These are phyloP conservation scores for Oncorhynchus nerka DNA, from an alignment of 2,113 vertebrate genomes.

Conservation along the genomic window DNA sequence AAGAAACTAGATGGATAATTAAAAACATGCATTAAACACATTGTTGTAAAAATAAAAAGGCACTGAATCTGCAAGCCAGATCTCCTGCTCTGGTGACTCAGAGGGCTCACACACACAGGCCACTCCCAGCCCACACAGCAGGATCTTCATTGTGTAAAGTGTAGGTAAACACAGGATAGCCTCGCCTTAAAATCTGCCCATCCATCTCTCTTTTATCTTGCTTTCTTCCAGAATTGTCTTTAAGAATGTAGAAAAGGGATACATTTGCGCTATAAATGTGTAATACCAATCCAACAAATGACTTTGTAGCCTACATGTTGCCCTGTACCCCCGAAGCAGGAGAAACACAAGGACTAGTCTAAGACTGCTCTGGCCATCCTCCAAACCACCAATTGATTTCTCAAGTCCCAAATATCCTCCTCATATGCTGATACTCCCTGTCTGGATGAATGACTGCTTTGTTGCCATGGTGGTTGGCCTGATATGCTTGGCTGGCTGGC, in stretches of 20 bases:
- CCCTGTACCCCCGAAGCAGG: not conserved
- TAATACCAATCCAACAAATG: too few relatives aligned
- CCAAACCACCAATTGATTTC: slow-evolving; percentile 62
- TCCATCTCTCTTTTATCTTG: not conserved
- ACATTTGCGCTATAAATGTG: not conserved
- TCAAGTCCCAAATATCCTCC: too few relatives aligned
- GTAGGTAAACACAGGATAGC: not conserved
- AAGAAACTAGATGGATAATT: too few relatives aligned
- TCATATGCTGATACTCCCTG: too few relatives aligned
- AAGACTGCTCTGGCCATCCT: slow-evolving; percentile 52
- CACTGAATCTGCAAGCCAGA: too few relatives aligned
- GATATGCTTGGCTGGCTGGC: too few relatives aligned
- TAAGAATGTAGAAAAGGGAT: not conserved
- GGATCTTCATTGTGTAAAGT: not conserved
- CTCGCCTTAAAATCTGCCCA: not conserved
- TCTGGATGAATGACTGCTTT: too few relatives aligned
- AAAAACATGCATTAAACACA: too few relatives aligned
- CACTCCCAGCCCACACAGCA: not conserved
- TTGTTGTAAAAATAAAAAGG: too few relatives aligned
- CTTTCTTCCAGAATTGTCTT: not conserved
- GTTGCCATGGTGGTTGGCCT: too few relatives aligned
- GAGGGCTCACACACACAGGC: not conserved
- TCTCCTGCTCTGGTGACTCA: not conserved
- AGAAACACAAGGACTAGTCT: slow-evolving; percentile 14
- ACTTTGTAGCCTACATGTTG: too few relatives aligned